Conservation (phyloP, 2,113 vertebrate genomes). For the Irena cyanogastra region DNA sequence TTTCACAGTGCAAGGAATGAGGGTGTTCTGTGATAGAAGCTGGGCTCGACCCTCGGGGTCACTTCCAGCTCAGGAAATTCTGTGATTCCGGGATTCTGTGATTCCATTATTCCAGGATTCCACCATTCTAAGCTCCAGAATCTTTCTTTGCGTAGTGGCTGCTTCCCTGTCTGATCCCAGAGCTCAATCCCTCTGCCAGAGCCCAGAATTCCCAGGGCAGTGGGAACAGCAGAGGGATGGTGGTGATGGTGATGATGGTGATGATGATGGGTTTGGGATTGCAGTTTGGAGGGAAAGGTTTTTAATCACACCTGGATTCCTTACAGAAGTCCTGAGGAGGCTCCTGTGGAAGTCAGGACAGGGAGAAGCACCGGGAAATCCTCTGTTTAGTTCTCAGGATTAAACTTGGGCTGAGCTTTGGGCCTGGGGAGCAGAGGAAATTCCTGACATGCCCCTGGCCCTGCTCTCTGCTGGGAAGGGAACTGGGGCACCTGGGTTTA, state of each 20-base stretch:
- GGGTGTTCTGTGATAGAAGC: fast-evolving
- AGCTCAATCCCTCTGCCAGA: background rate
- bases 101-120: fast-evolving
- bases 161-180: background rate
- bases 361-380: background rate
- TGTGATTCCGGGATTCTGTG: background rate
- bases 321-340: background rate
- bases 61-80: background rate
- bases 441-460: fast-evolving
- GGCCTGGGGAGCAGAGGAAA: background rate
- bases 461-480: background rate
- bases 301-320: background rate
- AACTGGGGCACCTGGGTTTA: background rate
- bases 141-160: background rate
- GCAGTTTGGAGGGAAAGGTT: background rate
- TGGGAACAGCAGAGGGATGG: background rate
- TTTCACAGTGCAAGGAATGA: fast-evolving
- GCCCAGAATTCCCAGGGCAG: background rate
- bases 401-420: background rate
- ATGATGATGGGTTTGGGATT: background rate
- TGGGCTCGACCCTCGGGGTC: background rate
- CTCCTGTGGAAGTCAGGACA: background rate
- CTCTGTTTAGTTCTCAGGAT: background rate
- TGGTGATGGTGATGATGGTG: background rate
- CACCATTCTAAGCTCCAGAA: background rate